Base-by-base conservation (phyloP, 1,140 invertebrate genomes). In the Drosophila tani region DNA sequence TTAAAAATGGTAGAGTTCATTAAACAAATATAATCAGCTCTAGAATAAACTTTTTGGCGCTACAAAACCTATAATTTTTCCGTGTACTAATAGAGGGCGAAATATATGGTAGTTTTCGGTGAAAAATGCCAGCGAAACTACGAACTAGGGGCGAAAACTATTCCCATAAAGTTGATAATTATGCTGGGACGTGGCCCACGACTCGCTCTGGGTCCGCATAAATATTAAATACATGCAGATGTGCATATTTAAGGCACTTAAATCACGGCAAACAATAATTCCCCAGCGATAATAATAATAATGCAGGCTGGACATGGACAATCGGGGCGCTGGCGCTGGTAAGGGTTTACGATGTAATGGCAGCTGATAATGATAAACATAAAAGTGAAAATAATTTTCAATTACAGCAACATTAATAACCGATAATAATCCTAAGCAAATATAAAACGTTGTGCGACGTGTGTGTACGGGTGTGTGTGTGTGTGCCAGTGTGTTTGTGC, bases 341-440 rank as follows among this genome's bases (percentile, higher is more conserved):
- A 12, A 9, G 17, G 53, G 53, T 14, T 56, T 40, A 50, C 47
- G 35, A 24, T 74, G 78, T 81, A 84, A 78, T 81, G 73, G 78
- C 55, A 71, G 56, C 67, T 82, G 86, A 85, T 90, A 88, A 81
- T 83, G 81, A 87, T 91, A 88, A 88, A 73, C 85, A 91, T 81
- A 90, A 90, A 90, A 90, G 85, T 90, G 85, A 90, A 90, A 90
- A 90, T 90, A 90, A 90, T 90, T 90, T 90, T 90, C 85, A 90
- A 90, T 90, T 90, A 90, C 82, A 91, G 86, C 81, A 80, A 85
- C 85, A 90, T 90, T 90, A 90, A 90, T 90, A 90, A 90, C 85
- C 85, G 85, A 90, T 90, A 90, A 90, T 90, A 90, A 90, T 90
- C 85, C 85, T 90, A 90, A 90, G 88, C 86, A 90, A 90, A 90